Conservation (phyloP, 2,888 invertebrate genomes). For the Dexiosoma caninum region DNA sequence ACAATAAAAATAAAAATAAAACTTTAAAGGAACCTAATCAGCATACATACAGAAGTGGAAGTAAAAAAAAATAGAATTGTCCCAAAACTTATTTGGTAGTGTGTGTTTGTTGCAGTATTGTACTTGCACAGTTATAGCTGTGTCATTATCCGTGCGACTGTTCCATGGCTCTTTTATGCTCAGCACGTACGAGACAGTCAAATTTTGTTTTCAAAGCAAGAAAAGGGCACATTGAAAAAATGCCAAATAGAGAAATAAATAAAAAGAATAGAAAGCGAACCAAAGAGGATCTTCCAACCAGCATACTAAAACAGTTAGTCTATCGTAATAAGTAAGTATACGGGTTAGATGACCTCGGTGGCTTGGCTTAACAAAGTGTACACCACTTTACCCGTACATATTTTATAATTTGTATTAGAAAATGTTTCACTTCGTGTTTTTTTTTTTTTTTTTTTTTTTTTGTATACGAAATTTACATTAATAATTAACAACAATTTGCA, state of each 20-base stretch:
- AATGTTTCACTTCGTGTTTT: too few relatives aligned
- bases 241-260: not conserved
- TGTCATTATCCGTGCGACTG: conserved; percentile 19
- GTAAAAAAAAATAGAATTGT: conserved; percentile 51
- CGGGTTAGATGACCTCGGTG: too few relatives aligned
- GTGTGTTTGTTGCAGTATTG: not conserved
- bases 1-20: too few relatives aligned
- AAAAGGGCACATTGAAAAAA: conserved; percentile 17
- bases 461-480: too few relatives aligned
- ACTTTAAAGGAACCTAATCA: conserved; percentile 60
- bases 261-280: conserved; percentile 22
- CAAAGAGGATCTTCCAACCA: conserved; percentile 29
- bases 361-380: too few relatives aligned
- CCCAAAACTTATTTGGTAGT: conserved; percentile 49
- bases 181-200: conserved; percentile 76
- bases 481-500: too few relatives aligned
- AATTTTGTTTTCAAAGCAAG: conserved; percentile 73
- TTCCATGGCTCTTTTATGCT: conserved; percentile 67
- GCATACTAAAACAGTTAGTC: not conserved
- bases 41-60: too few relatives aligned
- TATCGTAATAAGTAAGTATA: too few relatives aligned
- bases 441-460: too few relatives aligned
- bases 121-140: not conserved
- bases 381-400: too few relatives aligned
- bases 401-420: too few relatives aligned